Evolutionary conservation across 2,113 vertebrate genomes (phyloP), one percentile per base, ranked within the genome.

Genomic region (Leucosticte australis): DNA sequence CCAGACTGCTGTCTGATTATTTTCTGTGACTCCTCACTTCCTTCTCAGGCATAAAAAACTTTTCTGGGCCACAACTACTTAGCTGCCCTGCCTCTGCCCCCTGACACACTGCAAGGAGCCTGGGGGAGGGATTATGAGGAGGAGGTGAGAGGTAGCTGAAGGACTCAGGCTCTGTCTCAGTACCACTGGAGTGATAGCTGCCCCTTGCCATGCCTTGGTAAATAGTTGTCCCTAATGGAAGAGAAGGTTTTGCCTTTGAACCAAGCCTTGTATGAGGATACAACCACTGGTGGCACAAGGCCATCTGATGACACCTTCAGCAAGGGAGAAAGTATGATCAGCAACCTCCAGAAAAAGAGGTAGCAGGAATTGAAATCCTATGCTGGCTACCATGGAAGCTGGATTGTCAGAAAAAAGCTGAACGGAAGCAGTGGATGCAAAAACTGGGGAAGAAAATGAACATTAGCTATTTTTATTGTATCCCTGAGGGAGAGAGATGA

Each of bases 401-500:
- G 73, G 22, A 56, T 71, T 90, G 64, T 35, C 44, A 84, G 68
- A 89, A n/a, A 49, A 84, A 87, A 63, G 60, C 44, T 2, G 3
- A 92, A 55, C 31, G 47, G 55, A 78, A 94, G 11, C 19, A 83
- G 30, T 31, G 39, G 30, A 71, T 92, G 47, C 21, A 81, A 73
- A 73, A 86, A 70, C 12, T 81, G 23, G 21, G 28, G 27, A 83
- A 83, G 22, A 87, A 94, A 94, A 92, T 49, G 20, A 90, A 75
- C 2, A 3, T 60, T 68, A 91, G 39, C 69, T 92, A 83, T 94
- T 87, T 95, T 94, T 94, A 78, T 92, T 95, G 44, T 62, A 67
- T 87, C 83, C 69, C 74, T 24, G 52, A 89, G 91, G 65, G 69
- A 78, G 90, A 84, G 8, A 64, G 28, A 87, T 91, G 73, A 91